Conservation (phyloP, 2,797 vertebrate genomes). For the Cryptoprocta ferox region DNA sequence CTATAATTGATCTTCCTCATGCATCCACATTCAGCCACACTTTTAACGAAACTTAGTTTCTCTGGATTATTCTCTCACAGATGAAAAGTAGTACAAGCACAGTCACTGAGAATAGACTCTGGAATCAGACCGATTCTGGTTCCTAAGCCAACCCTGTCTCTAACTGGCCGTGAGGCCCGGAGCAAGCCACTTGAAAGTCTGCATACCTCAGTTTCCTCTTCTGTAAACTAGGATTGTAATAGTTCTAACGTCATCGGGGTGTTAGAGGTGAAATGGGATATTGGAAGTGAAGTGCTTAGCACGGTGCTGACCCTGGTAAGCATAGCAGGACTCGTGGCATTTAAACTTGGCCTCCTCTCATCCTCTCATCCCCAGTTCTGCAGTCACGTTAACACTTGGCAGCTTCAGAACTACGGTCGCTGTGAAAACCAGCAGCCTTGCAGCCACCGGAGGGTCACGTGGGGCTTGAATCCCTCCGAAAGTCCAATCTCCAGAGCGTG, state of each 20-base stretch:
- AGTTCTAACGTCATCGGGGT: not conserved
- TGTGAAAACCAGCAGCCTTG: not conserved
- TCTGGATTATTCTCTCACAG: constrained; percentile 24
- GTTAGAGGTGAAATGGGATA: not conserved
- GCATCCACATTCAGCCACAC: not conserved
- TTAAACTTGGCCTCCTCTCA: not conserved
- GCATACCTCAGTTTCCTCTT: not conserved
- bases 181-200: not conserved
- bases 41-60: not conserved
- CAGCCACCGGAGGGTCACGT: not conserved
- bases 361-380: not conserved
- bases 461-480: not conserved
- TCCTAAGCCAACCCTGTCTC: not conserved
- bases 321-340: not conserved
- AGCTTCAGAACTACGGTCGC: not conserved
- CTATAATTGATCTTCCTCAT: not conserved
- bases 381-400: not conserved
- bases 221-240: not conserved
- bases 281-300: not conserved
- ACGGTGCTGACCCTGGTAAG: not conserved
- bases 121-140: not conserved
- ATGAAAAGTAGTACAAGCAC: not conserved
- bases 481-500: not conserved
- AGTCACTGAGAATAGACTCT: not conserved
- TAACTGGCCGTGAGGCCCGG: not conserved